These are phyloP conservation scores for Actinostola sp. DNA, from an alignment of 92 coral and sea anemone genomes.

Conservation along the genomic window DNA sequence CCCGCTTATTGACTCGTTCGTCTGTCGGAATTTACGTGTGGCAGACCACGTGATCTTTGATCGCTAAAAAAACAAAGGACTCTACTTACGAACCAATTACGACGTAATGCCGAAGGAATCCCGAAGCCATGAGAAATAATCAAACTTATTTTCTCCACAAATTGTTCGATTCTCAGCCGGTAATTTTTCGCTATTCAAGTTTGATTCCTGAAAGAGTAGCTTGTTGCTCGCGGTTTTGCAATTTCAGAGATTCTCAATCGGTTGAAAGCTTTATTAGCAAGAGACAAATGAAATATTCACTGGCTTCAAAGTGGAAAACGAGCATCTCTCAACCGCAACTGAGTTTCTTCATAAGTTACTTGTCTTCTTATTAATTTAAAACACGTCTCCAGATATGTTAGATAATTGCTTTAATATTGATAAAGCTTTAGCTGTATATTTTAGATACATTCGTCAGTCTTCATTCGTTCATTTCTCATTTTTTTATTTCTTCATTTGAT, in stretches of 20 bases:
- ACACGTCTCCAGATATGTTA: too few species aligned
- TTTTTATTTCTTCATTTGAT: too few species aligned
- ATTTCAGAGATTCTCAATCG: neutral
- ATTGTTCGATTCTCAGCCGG: neutral
- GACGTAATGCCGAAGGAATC: constrained; percentile 23
- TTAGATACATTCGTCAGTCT: too few species aligned
- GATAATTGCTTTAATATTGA: too few species aligned
- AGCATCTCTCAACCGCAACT: too few species aligned
- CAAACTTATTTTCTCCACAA: constrained; percentile 1
- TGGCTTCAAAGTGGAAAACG: too few species aligned
- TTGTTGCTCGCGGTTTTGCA: neutral
- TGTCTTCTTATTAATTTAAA: too few species aligned
- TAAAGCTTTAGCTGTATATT: too few species aligned
- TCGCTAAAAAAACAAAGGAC: constrained; percentile 17
- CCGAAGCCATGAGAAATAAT: constrained; percentile 12
- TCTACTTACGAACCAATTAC: constrained; percentile 34
- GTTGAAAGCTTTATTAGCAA: neutral
- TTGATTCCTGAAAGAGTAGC: neutral
- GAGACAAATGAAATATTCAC: too few species aligned
- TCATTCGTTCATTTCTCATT: too few species aligned
- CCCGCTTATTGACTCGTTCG: constrained; percentile 18
- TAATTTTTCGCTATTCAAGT: neutral
- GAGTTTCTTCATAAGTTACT: too few species aligned
- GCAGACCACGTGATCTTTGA: constrained; percentile 27
- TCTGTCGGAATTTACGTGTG: constrained; percentile 45